Evolutionary conservation across 1,140 invertebrate species (phyloP), one percentile per base, ranked within the genome.

Genomic region (Phthorimaea operculella): DNA sequence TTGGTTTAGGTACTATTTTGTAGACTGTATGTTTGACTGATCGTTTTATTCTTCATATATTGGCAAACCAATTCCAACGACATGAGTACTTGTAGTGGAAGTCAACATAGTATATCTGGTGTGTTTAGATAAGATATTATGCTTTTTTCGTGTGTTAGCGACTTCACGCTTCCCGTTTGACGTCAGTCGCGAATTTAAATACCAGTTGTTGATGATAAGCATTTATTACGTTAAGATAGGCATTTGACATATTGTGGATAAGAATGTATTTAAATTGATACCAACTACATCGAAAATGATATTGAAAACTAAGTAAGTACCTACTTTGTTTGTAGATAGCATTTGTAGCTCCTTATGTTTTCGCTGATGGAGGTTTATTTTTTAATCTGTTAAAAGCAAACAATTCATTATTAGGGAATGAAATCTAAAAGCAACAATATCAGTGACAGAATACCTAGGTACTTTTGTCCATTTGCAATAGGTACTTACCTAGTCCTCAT

Each of bases 161-260:
- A 16, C 16, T 47, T 54, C 50, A 57, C 21, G 52, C 52, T 57
- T 57, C 49, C 39, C 54, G 54, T 57, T 64, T 61, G 59, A 64
- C 56, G 56, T 60, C 62, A 60, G 21, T 55, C 12, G 50, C 21
- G 21, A 42, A 52, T 55, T 17, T 15, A 51, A 45, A 39, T 39
- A 39, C 36, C 36, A n/a, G 36, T 39, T 39, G 36, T 39, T 12
- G 36, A 39, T 39, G n/a, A 39, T n/a, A 39, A n/a, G n/a, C n/a
- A 39, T 39, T 28, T 28, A 28, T 28, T 28, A 28, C 21, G 21
- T 28, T 28, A 28, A 2, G n/a, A 12, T 39, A 39, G 36, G 10
- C 36, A n/a, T 39, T 39, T 39, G 36, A 3, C n/a, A n/a, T 39
- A 12, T 39, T 39, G n/a, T n/a, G 36, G 36, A 39, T 39, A 39